Conservation (phyloP, 2,888 invertebrate genomes). For the Thymelicus acteon region DNA sequence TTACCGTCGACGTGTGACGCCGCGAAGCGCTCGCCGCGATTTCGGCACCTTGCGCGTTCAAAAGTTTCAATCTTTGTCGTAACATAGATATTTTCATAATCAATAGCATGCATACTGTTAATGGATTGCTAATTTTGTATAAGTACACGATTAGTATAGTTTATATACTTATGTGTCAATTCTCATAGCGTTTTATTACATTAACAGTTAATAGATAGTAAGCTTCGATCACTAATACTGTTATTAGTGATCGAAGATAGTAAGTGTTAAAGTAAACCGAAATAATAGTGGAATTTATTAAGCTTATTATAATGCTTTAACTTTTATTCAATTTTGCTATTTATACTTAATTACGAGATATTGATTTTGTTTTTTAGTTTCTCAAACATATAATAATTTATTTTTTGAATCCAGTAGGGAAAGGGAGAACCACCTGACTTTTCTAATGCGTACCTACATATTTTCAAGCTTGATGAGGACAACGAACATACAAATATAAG, state of each 20-base stretch:
- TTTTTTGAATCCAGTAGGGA: constrained; percentile 22
- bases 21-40: constrained; percentile 30
- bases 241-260: constrained; percentile 55
- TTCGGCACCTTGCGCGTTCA: constrained; percentile 50
- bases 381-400: not conserved
- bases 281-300: constrained; percentile 71
- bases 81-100: constrained; percentile 81
- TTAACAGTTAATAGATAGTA: constrained; percentile 82
- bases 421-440: constrained; percentile 18
- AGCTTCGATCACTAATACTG: constrained; percentile 46
- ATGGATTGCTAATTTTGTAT: constrained; percentile 83
- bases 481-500: constrained; percentile 72
- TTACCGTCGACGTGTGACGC: not conserved
- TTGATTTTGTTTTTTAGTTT: not conserved
- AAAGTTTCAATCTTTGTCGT: constrained; percentile 68
- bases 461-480: constrained; percentile 60
- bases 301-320: constrained; percentile 62
- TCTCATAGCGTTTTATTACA: constrained; percentile 85
- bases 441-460: constrained; percentile 24
- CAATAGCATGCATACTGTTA: constrained; percentile 82
- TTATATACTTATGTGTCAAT: constrained; percentile 86
- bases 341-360: not conserved
- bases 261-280: constrained; percentile 83
- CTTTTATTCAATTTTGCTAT: constrained; percentile 46
- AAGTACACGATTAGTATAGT: constrained; percentile 85